phyloP scores from a whole-genome alignment of 2,113 vertebrate genomes.

The Thinocorus orbignyianus region DNA sequence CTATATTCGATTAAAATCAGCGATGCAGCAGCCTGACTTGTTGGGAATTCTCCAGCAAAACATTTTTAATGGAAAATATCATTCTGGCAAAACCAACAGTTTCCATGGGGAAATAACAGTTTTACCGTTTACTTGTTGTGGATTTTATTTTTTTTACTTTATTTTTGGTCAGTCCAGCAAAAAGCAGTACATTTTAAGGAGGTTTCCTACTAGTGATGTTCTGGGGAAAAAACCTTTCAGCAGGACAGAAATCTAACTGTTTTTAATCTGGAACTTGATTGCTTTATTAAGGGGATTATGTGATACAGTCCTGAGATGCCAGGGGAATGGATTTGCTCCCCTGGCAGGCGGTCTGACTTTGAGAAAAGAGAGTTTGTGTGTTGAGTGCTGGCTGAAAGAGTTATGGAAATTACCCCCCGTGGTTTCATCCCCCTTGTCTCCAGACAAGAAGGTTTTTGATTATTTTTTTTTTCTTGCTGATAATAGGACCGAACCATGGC shows the following conservation, averaged over 20 bases:
- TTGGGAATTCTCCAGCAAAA: constrained; percentile 51
- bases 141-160: background rate
- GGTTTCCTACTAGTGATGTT: background rate
- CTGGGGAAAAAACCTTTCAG: background rate
- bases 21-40: constrained; percentile 44
- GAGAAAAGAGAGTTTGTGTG: constrained; percentile 19
- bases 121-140: background rate
- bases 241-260: background rate
- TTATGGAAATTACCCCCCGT: constrained; percentile 1
- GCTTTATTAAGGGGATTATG: constrained; percentile 29
- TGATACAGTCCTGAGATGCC: background rate
- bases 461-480: background rate
- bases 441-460: background rate
- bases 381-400: constrained; percentile 9
- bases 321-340: constrained; percentile 34
- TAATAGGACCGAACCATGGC: background rate
- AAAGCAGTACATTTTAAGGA: background rate
- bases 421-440: background rate
- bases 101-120: constrained; percentile 49
- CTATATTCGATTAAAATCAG: constrained; percentile 18
- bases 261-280: constrained; percentile 35
- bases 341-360: background rate
- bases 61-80: constrained; percentile 55
- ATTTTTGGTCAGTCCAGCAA: background rate
- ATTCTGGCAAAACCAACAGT: constrained; percentile 41